phyloP scores from a whole-genome alignment of 2,888 invertebrate genomes.

The Polyommatus iphigenia region DNA sequence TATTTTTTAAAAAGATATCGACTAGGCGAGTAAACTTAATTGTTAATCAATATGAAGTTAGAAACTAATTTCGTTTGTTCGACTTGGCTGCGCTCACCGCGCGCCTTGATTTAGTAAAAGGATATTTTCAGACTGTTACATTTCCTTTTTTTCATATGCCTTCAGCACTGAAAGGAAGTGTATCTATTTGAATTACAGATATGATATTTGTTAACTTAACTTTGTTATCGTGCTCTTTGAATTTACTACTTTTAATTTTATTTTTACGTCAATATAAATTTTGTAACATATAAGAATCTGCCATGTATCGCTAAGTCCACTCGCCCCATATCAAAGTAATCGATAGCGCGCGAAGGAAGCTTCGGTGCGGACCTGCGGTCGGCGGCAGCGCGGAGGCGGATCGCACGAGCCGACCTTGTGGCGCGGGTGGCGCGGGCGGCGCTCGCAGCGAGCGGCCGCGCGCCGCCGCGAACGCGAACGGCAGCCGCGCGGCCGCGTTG shows the following conservation, averaged over 20 bases:
- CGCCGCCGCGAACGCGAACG: constrained; percentile 74
- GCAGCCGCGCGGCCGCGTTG: constrained; percentile 74
- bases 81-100: background rate
- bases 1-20: background rate
- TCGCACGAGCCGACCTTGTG: constrained; percentile 74
- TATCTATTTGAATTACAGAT: too few relatives aligned
- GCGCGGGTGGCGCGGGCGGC: constrained; percentile 49
- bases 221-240: too few relatives aligned
- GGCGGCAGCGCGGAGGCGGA: constrained; percentile 63
- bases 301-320: background rate
- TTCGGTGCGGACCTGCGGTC: constrained; percentile 65
- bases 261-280: background rate
- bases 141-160: too few relatives aligned
- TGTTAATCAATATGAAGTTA: too few relatives aligned
- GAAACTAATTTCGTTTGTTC: background rate
- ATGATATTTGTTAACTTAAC: too few relatives aligned
- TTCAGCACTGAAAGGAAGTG: too few relatives aligned
- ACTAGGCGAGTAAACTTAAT: constrained; percentile 12
- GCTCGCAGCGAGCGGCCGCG: constrained; percentile 52
- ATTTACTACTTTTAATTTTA: background rate
- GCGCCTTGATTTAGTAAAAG: too few relatives aligned
- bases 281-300: background rate
- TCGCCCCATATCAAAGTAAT: constrained; percentile 23
- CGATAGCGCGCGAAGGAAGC: constrained; percentile 40
- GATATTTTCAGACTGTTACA: too few relatives aligned